Conservation (phyloP, 2,113 vertebrate species). For the Stictonetta naevosa region DNA sequence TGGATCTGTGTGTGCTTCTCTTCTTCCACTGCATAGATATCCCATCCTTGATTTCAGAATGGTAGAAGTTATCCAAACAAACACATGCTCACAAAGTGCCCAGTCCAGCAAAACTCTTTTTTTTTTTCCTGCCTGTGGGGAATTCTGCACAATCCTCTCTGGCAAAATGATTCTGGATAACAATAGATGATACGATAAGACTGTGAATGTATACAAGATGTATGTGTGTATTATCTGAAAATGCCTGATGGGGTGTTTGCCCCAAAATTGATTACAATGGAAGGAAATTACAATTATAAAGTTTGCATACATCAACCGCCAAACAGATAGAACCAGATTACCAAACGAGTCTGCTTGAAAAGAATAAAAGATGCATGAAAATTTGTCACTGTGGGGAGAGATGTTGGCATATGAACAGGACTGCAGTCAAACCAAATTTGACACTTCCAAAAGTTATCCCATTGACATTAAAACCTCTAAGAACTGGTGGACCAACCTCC, state of each 20-base stretch:
- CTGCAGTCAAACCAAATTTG: background rate
- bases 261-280: background rate
- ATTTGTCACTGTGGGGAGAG: background rate
- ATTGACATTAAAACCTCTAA: background rate
- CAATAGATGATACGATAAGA: background rate
- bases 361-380: background rate
- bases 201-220: background rate
- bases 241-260: background rate
- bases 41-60: background rate
- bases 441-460: background rate
- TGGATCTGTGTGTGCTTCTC: background rate
- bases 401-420: background rate
- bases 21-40: rapidly evolving
- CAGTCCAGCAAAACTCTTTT: background rate
- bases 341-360: background rate
- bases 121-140: background rate
- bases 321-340: background rate
- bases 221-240: background rate
- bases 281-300: background rate
- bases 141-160: background rate
- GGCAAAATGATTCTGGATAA: background rate
- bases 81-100: rapidly evolving
- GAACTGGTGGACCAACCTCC: background rate
- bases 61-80: background rate
- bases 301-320: background rate